These are phyloP conservation scores for Physocephala rufipes DNA, from an alignment of 2,888 invertebrate genomes.

Conservation along the genomic window DNA sequence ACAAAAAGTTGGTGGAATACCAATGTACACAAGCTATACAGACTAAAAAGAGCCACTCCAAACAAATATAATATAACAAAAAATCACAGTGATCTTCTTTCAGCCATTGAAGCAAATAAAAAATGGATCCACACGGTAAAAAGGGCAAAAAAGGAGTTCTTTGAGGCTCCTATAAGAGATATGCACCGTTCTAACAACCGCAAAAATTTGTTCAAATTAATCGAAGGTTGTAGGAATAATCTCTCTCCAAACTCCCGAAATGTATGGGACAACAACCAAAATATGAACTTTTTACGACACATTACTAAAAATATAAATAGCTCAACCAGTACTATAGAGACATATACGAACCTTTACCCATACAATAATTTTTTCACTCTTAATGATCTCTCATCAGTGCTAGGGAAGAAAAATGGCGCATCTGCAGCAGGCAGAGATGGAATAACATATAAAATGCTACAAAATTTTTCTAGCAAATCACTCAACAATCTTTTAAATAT, in stretches of 20 bases:
- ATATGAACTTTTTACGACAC: neutral
- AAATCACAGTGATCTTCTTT: neutral
- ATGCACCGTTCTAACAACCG: neutral
- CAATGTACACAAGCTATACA: neutral
- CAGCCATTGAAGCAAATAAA: neutral
- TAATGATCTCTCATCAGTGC: neutral
- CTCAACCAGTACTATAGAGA: neutral
- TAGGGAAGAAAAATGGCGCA: neutral
- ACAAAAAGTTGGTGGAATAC: conserved; percentile 2
- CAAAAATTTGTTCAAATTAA: neutral
- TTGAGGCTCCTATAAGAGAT: neutral
- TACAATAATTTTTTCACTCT: neutral
- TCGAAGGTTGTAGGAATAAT: neutral
- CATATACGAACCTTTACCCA: neutral
- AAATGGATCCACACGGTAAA: neutral
- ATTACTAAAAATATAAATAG: neutral
- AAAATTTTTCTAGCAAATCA: neutral
- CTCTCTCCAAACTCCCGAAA: neutral
- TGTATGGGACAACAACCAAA: neutral
- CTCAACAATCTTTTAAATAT: neutral
- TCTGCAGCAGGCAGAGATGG: neutral
- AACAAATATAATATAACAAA: neutral
- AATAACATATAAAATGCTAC: neutral
- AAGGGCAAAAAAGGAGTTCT: neutral
- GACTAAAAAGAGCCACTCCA: neutral